Evolutionary conservation across 1,140 invertebrate species (phyloP).

Genomic region (Euglossa dilemma): DNA sequence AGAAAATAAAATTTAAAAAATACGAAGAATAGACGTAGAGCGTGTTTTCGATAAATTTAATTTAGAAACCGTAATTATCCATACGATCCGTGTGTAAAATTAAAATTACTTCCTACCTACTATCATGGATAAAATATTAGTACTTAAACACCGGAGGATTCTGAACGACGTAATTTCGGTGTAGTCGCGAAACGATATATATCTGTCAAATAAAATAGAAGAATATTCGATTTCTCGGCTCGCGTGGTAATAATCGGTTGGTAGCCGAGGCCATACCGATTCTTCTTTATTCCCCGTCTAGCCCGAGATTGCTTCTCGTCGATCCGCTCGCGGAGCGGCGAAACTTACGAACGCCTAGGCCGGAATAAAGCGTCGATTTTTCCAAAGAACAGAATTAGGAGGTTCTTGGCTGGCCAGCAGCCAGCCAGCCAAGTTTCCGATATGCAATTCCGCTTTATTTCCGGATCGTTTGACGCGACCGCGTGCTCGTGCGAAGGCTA

Average conservation of each 20-base stretch:
- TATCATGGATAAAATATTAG: too few relatives aligned
- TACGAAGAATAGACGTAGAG: too few relatives aligned
- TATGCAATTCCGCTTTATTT: slow-evolving; percentile 76
- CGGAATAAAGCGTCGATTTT: slow-evolving; percentile 64
- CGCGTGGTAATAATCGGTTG: slow-evolving; percentile 6
- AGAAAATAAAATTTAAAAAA: too few relatives aligned
- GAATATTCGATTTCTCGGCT: neutral
- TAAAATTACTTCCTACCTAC: too few relatives aligned
- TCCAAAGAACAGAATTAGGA: slow-evolving; percentile 68
- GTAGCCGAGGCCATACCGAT: neutral
- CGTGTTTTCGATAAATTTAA: too few relatives aligned
- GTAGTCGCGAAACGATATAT: neutral
- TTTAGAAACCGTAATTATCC: too few relatives aligned
- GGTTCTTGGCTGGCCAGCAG: slow-evolving; percentile 57
- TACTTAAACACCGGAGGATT: too few relatives aligned
- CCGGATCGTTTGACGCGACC: slow-evolving; percentile 73
- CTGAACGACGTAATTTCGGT: too few relatives aligned
- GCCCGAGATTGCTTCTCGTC: slow-evolving; percentile 27
- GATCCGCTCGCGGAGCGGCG: slow-evolving; percentile 4
- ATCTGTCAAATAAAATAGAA: neutral
- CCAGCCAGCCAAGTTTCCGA: slow-evolving; percentile 66
- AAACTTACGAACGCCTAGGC: slow-evolving; percentile 45
- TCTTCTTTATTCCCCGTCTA: neutral
- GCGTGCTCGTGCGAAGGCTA: slow-evolving; percentile 69
- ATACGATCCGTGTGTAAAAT: too few relatives aligned